Base-by-base conservation (phyloP, 2,113 vertebrate genomes). In the Apteryx owenii region DNA sequence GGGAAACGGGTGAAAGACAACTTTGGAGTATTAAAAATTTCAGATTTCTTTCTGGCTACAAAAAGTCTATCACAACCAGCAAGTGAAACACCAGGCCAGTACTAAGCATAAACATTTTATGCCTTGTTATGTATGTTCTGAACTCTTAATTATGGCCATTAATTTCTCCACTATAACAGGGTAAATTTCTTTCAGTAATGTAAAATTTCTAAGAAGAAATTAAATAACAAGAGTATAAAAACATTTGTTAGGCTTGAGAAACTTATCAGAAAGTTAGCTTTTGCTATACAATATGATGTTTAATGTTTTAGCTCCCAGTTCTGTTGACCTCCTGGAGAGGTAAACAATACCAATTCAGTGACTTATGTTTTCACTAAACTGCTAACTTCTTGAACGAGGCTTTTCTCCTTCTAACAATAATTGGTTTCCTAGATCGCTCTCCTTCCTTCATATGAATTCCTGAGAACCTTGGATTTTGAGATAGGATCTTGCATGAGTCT, bases 331-430 rank as follows among this genome's bases (percentile, higher is more conserved):
- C 42, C 85, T 79, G 69, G 10, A 81, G 77, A 0, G 20, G 42
- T 73, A 62, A 92, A 95, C 76, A 83, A 83, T 42, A 68, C 38
- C 6, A 51, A 56, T 62, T 46, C 86, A 64, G 84, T 29, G 85
- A 89, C 51, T 88, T 83, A 88, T 17, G 68, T 46, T 95, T 93
- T 71, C 65, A 90, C 82, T 92, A 93, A 92, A 90, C 83, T 79
- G 93, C 92, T 96, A 97, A 90, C 83, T 68, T 66, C 42, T 64
- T 46, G 46, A 69, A 84, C 91, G 85, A 86, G 60, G 46, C n/a
- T 93, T 90, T 94, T 95, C 83, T 83, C 42, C 64, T 91, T 26
- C 92, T 42, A 92, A 70, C 88, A 94, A 51, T 89, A 86, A 93
- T 58, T 86, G 20, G 82, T 68, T 90, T 72, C 64, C 83, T 69